phyloP scores from a whole-genome alignment of 2,113 vertebrate genomes.

The Osmerus eperlanus region DNA sequence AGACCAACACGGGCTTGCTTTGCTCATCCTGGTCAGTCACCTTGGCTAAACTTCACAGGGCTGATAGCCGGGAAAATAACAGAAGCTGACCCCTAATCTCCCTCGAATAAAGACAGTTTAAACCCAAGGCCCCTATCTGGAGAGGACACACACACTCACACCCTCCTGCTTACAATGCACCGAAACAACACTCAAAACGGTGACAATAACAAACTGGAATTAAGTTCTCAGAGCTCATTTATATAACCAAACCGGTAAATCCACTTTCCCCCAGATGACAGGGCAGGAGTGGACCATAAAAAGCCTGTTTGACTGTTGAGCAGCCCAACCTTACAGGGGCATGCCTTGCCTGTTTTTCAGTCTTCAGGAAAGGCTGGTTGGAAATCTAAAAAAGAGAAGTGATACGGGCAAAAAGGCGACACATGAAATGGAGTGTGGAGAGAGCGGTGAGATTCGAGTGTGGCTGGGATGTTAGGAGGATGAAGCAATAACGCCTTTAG shows the following conservation, averaged over 20 bases:
- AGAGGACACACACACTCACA: not conserved
- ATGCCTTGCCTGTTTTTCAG: slow-evolving; percentile 41
- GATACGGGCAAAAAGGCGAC: slow-evolving; percentile 33
- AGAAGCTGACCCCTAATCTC: slow-evolving; percentile 18
- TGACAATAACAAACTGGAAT: not conserved
- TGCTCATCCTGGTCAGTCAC: slow-evolving; percentile 7
- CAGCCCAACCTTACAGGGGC: slow-evolving; percentile 45
- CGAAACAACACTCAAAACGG: not conserved
- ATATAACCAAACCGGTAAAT: slow-evolving; percentile 59
- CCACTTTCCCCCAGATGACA: slow-evolving; percentile 43
- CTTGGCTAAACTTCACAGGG: slow-evolving; percentile 1
- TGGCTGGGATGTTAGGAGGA: not conserved
- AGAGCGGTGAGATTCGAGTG: not conserved
- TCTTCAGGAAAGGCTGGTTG: slow-evolving; percentile 15
- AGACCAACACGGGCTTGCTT: not conserved
- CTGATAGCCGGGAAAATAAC: slow-evolving; percentile 20
- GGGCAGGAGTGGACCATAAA: not conserved
- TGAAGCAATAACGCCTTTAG: not conserved
- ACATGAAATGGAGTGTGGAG: slow-evolving; percentile 10
- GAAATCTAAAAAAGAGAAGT: slow-evolving; percentile 39
- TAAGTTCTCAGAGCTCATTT: slow-evolving; percentile 15
- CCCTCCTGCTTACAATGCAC: not conserved
- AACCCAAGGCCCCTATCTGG: slow-evolving; percentile 16
- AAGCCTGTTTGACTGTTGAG: slow-evolving; percentile 55
- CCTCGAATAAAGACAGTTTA: slow-evolving; percentile 7